Percentiles rank a stretch among this genome's conserved stretches.
Evolutionary conservation across 30 jellyfish, hydroid and myxozoan genomes (phyloP).

Genomic region (Mastigias papua): DNA sequence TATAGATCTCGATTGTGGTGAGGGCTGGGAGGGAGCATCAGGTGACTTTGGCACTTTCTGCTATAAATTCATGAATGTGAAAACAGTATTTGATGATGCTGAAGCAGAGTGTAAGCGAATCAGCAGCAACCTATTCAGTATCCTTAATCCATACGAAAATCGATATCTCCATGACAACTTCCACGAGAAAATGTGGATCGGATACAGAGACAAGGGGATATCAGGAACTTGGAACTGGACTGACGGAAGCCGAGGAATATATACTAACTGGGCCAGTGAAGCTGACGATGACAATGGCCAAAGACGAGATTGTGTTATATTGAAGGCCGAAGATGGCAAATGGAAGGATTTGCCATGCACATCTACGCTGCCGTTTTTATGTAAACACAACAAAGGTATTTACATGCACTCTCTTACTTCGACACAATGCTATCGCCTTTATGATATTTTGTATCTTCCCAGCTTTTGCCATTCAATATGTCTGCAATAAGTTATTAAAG

Average conservation of each 20-base stretch:
- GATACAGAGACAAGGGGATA: constrained; percentile 92
- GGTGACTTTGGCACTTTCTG: constrained; percentile 99
- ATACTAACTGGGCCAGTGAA: constrained; percentile 95
- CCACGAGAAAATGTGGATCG: constrained; percentile 95
- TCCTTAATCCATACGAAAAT: constrained; percentile 93
- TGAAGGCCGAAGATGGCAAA: constrained; percentile 82
- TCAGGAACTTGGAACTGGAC: constrained; percentile 99
- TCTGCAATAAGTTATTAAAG: no score
- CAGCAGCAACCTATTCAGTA: constrained; percentile 86
- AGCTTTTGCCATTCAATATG: no score
- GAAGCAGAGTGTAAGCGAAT: constrained; percentile 83
- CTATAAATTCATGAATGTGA: constrained; percentile 86
- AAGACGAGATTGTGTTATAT: constrained; percentile 88
- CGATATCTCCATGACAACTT: constrained; percentile 90
- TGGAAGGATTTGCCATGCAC: constrained; percentile 96
- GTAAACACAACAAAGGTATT: constrained; percentile 88
- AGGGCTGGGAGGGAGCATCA: constrained; percentile 99
- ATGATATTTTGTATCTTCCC: no score
- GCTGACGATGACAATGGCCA: constrained; percentile 84
- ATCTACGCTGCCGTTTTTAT: constrained; percentile 66
- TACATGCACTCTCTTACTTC: no score
- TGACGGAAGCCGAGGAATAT: constrained; percentile 84
- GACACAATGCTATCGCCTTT: no score
- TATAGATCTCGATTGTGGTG: constrained; percentile 96
- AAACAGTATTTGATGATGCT: constrained; percentile 93